Percentiles rank a stretch among this genome's conserved stretches.
Conservation (phyloP, 92 coral and sea anemone species). For the Bergia sp. region DNA sequence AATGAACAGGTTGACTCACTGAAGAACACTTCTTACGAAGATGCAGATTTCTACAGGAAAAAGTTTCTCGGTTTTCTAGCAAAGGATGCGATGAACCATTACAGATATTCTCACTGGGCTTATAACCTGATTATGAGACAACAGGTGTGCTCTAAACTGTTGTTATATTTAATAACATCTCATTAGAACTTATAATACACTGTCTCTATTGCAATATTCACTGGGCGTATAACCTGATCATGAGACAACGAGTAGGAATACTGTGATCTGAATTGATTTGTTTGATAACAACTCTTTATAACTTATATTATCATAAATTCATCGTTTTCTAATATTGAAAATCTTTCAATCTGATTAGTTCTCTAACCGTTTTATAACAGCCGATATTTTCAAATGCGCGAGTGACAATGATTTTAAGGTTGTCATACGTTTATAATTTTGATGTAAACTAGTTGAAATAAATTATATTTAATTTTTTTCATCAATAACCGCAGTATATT, state of each 20-base stretch:
- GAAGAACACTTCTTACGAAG: constrained; percentile 11
- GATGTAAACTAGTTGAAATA: too few relatives aligned
- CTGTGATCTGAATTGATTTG: background rate
- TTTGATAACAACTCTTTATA: background rate
- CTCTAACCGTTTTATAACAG: too few relatives aligned
- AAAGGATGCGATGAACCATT: background rate
- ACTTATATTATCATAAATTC: too few relatives aligned
- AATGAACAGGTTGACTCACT: constrained; percentile 6
- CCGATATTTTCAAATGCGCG: too few relatives aligned
- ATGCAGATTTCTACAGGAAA: background rate
- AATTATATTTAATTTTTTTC: too few relatives aligned
- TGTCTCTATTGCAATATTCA: too few relatives aligned
- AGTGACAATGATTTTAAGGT: too few relatives aligned
- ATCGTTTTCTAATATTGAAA: too few relatives aligned
- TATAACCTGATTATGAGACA: background rate
- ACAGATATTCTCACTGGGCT: constrained; percentile 8
- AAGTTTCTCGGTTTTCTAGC: background rate
- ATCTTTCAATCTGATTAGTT: too few relatives aligned
- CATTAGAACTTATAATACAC: background rate
- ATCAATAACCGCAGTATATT: too few relatives aligned
- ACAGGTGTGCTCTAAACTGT: background rate
- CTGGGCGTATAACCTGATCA: background rate
- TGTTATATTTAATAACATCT: background rate
- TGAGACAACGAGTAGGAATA: background rate
- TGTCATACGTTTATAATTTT: too few relatives aligned